Evolutionary conservation across 2,888 invertebrate genomes (phyloP).

Genomic region (Adineta ricciae): DNA sequence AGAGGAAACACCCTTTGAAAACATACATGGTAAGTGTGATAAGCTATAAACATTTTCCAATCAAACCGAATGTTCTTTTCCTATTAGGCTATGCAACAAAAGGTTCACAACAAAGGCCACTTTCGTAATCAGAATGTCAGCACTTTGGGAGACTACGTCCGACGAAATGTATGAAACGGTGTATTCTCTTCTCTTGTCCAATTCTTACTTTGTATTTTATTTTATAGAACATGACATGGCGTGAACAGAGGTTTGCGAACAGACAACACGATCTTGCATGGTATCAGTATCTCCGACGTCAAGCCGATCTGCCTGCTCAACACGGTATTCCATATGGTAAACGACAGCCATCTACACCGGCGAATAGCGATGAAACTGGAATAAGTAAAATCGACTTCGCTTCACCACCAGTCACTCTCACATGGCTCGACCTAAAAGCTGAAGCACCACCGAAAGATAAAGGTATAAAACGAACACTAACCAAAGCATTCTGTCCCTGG

Average conservation of each 20-base stretch:
- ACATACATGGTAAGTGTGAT: no score
- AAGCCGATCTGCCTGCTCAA: neutral
- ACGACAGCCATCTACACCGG: neutral
- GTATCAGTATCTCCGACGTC: neutral
- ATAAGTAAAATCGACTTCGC: neutral
- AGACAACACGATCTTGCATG: neutral
- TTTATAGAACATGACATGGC: neutral
- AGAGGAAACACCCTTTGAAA: no score
- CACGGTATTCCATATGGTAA: neutral
- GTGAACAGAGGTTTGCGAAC: neutral
- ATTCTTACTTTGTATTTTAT: neutral
- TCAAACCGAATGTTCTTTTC: neutral
- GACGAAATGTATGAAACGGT: neutral
- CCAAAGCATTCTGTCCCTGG: neutral
- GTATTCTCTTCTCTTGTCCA: no score
- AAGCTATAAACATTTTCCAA: no score
- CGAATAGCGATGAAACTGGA: neutral
- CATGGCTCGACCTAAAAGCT: neutral
- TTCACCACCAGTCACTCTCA: neutral
- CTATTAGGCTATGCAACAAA: neutral
- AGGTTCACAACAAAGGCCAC: neutral
- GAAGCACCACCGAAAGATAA: neutral
- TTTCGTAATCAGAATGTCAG: neutral
- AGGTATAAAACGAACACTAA: neutral
- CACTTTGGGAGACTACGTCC: neutral